phyloP scores from a whole-genome alignment of 2,888 invertebrate genomes.

The Drosophila recens region DNA sequence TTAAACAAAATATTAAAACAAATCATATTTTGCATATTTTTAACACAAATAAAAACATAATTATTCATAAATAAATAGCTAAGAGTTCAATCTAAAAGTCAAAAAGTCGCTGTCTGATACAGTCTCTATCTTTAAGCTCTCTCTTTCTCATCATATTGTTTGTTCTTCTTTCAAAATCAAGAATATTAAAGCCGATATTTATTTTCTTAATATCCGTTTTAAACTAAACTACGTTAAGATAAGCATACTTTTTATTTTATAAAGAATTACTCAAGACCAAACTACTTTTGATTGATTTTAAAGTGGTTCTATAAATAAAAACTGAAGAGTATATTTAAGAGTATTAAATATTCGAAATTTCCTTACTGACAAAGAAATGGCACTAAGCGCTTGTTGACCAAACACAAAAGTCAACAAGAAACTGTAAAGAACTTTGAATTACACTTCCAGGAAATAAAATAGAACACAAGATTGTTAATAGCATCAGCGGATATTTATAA shows the following conservation, averaged over 20 bases:
- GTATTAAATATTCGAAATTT: neutral
- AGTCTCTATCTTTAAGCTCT: neutral
- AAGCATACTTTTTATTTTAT: neutral
- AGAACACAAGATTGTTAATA: neutral
- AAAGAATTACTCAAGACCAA: accelerated
- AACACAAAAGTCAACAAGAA: constrained; percentile 34
- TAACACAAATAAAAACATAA: neutral
- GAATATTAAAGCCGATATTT: neutral
- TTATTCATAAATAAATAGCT: constrained; percentile 2
- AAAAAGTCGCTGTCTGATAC: neutral
- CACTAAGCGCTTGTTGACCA: constrained; percentile 26
- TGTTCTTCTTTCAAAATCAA: neutral
- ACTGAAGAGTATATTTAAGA: neutral
- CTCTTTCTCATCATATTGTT: neutral
- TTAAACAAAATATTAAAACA: neutral
- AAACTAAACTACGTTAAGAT: neutral
- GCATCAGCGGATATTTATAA: neutral
- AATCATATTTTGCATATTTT: neutral
- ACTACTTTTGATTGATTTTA: neutral
- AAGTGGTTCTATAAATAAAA: neutral
- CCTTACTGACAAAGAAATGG: neutral
- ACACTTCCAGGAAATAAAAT: neutral
- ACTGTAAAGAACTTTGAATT: neutral
- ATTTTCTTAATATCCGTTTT: neutral
- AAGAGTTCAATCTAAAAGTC: neutral